These are phyloP conservation scores for Acanthornis magna DNA, from an alignment of 2,797 vertebrate species.

Conservation along the genomic window DNA sequence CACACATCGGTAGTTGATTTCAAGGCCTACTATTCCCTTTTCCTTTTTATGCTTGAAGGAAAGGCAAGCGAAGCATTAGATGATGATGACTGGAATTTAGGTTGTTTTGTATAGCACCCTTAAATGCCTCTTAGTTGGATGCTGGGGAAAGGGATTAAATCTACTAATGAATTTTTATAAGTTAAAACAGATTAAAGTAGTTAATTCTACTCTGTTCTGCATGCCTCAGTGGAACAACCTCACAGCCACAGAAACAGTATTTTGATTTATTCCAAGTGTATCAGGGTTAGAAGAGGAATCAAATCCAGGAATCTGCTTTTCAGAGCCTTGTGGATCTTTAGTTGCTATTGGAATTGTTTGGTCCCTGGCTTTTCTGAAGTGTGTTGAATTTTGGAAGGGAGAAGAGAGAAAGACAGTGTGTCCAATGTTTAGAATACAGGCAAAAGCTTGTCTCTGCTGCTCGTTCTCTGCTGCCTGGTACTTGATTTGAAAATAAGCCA, in stretches of 20 bases:
- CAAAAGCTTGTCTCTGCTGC: neutral
- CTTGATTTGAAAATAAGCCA: neutral
- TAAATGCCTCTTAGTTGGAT: neutral
- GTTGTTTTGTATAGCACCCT: neutral
- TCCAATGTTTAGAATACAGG: neutral
- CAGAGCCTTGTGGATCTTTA: neutral
- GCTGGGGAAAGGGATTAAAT: conserved; percentile 7
- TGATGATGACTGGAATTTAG: conserved; percentile 9
- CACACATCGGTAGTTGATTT: conserved; percentile 4
- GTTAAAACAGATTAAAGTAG: neutral
- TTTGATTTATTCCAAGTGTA: neutral
- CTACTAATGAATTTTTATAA: conserved; percentile 25
- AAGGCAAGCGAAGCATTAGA: neutral
- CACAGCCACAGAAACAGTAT: neutral
- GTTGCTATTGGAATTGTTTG: neutral
- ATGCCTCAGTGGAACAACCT: neutral
- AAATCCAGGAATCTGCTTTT: neutral
- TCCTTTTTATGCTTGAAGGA: neutral
- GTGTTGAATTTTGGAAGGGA: neutral
- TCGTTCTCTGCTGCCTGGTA: neutral
- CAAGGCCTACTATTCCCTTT: neutral
- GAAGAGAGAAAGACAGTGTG: neutral
- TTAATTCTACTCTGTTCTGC: neutral
- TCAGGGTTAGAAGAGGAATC: neutral
- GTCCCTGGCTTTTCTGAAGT: neutral